These are phyloP conservation scores for Tenebrosternarchus preto DNA, from an alignment of 2,113 vertebrate species.

Conservation along the genomic window DNA sequence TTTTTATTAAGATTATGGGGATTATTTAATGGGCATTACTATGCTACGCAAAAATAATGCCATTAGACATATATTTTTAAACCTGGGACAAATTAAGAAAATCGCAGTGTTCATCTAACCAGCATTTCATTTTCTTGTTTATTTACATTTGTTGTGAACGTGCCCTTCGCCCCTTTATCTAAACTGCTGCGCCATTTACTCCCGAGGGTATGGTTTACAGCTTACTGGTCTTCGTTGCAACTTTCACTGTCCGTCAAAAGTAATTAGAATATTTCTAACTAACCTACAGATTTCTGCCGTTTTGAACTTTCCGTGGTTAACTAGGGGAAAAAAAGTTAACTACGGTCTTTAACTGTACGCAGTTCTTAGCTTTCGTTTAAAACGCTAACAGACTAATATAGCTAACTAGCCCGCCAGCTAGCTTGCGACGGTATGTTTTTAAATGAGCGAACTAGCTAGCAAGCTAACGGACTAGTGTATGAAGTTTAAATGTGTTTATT, in stretches of 20 bases:
- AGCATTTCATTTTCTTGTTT: slow-evolving; percentile 10
- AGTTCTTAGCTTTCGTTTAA: not conserved
- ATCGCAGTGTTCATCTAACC: not conserved
- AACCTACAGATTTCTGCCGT: not conserved
- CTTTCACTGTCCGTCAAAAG: not conserved
- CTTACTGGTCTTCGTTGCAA: not conserved
- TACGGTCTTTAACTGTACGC: not conserved
- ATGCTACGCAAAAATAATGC: not conserved
- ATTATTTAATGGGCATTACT: not conserved
- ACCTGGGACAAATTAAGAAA: not conserved
- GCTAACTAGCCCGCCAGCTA: not conserved
- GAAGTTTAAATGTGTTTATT: not conserved
- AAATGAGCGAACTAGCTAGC: not conserved
- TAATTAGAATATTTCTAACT: not conserved
- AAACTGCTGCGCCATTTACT: slow-evolving; percentile 48
- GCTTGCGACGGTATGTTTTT: not conserved
- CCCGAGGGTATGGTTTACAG: not conserved
- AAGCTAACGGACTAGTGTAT: too few relatives aligned
- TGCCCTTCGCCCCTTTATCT: slow-evolving; percentile 52
- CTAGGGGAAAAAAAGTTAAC: not conserved
- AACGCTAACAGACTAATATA: not conserved
- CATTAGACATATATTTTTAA: not conserved
- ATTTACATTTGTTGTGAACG: slow-evolving; percentile 27
- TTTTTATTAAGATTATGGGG: slow-evolving; percentile 15
- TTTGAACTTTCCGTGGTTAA: not conserved